Evolutionary conservation across 2,113 vertebrate species (phyloP).

Genomic region (Bubo bubo): DNA sequence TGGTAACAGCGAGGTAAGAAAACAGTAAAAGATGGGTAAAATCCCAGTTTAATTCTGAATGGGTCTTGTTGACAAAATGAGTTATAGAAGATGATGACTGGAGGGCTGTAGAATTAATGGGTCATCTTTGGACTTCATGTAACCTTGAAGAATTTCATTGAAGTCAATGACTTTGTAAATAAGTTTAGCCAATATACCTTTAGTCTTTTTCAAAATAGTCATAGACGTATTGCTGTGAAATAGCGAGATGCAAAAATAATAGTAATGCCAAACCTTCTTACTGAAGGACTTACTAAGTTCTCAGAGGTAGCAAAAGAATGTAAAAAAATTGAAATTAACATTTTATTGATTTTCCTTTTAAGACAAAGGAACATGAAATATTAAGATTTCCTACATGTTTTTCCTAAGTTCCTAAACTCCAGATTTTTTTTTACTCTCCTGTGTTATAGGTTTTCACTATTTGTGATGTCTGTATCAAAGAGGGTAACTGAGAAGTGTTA

Average conservation of each 20-base stretch:
- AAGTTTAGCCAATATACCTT: neutral
- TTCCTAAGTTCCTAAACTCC: neutral
- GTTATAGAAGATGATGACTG: neutral
- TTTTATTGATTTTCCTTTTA: neutral
- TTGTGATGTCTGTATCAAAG: neutral
- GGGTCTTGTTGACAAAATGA: neutral
- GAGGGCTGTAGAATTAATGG: neutral
- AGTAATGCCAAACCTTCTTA: neutral
- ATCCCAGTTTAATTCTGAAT: neutral
- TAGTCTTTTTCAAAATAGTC: neutral
- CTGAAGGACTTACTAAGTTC: neutral
- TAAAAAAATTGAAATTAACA: neutral
- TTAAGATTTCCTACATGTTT: neutral
- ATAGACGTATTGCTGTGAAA: neutral
- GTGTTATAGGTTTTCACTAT: neutral
- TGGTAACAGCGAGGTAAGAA: neutral
- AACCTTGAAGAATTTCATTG: neutral
- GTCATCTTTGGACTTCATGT: neutral
- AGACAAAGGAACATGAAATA: neutral
- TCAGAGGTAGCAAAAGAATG: neutral
- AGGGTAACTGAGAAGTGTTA: neutral
- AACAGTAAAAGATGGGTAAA: neutral
- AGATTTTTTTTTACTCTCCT: neutral
- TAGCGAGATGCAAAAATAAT: neutral
- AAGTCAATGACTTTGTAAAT: neutral